Percentiles rank a stretch among this genome's conserved stretches.
Evolutionary conservation across 2,797 vertebrate species (phyloP).

Genomic region (Cercopithecus petaurista): DNA sequence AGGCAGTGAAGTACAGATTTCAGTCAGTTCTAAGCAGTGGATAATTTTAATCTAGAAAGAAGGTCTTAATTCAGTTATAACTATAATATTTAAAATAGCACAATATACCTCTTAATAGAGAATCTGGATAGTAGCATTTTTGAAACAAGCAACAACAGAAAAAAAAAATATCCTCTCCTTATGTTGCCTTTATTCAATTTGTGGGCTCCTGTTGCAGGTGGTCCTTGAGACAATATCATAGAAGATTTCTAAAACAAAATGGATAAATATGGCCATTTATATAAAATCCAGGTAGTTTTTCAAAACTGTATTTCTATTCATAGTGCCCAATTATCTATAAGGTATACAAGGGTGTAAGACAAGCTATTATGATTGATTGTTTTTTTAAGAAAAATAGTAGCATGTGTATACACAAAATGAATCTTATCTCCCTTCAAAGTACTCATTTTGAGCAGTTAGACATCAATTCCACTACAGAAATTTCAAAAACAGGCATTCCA

Average conservation of each 20-base stretch:
- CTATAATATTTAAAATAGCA: neutral
- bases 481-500: slow-evolving; percentile 35
- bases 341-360: neutral
- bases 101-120: neutral
- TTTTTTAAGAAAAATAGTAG: slow-evolving; percentile 53
- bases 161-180: neutral
- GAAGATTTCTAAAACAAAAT: slow-evolving; percentile 58
- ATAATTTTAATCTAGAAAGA: slow-evolving; percentile 55
- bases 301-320: slow-evolving; percentile 53
- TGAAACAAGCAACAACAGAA: neutral
- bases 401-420: slow-evolving; percentile 24
- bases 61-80: slow-evolving; percentile 27
- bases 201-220: slow-evolving; percentile 22
- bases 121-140: slow-evolving; percentile 1
- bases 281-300: slow-evolving; percentile 55
- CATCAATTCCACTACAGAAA: slow-evolving; percentile 35
- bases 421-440: slow-evolving; percentile 51
- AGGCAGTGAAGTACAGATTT: neutral
- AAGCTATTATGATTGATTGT: slow-evolving; percentile 45
- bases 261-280: slow-evolving; percentile 39
- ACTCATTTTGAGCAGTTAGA: slow-evolving; percentile 33
- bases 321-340: slow-evolving; percentile 55
- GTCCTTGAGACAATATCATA: slow-evolving; percentile 37
- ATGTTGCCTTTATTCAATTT: slow-evolving; percentile 28
- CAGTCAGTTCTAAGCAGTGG: neutral